phyloP scores from a whole-genome alignment of 1,140 invertebrate genomes.

The Drosophila triauraria region DNA sequence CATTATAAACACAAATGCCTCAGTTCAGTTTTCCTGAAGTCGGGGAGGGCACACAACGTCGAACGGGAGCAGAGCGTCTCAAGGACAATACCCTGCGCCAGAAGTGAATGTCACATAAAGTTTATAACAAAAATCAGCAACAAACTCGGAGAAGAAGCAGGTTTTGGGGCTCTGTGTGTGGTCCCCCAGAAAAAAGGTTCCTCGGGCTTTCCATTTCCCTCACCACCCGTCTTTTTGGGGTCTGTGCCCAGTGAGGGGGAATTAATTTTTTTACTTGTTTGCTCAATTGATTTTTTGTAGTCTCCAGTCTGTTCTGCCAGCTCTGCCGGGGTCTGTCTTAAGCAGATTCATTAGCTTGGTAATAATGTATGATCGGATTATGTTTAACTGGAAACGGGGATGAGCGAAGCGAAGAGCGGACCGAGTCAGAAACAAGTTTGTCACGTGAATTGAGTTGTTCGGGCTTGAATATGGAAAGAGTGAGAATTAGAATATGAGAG shows the following conservation, averaged over 20 bases:
- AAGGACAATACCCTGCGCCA: slow-evolving; percentile 64
- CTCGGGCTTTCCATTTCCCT: slow-evolving; percentile 33
- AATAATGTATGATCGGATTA: slow-evolving; percentile 81
- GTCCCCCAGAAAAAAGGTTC: slow-evolving; percentile 56
- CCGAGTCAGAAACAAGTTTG: slow-evolving; percentile 9
- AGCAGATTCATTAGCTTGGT: slow-evolving; percentile 81
- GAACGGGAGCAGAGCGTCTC: slow-evolving; percentile 53
- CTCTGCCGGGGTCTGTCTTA: slow-evolving; percentile 53
- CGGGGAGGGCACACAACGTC: slow-evolving; percentile 10
- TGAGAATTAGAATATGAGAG: neutral
- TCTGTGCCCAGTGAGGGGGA: slow-evolving; percentile 67
- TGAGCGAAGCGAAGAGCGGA: neutral
- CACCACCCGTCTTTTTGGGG: slow-evolving; percentile 24
- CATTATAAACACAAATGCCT: slow-evolving; percentile 59
- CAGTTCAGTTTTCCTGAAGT: slow-evolving; percentile 24
- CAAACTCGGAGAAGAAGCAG: slow-evolving; percentile 40
- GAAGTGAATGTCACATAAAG: slow-evolving; percentile 69
- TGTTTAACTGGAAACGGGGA: slow-evolving; percentile 44
- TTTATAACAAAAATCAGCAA: slow-evolving; percentile 65
- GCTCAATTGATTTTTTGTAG: slow-evolving; percentile 74
- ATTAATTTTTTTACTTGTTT: slow-evolving; percentile 81
- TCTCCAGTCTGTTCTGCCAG: slow-evolving; percentile 37
- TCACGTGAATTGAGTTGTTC: slow-evolving; percentile 37
- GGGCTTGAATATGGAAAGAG: neutral
- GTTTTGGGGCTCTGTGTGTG: slow-evolving; percentile 41